Evolutionary conservation across 2,797 vertebrate genomes (phyloP), one percentile per base, ranked within the genome.

Genomic region (Hozukius guyotensis): DNA sequence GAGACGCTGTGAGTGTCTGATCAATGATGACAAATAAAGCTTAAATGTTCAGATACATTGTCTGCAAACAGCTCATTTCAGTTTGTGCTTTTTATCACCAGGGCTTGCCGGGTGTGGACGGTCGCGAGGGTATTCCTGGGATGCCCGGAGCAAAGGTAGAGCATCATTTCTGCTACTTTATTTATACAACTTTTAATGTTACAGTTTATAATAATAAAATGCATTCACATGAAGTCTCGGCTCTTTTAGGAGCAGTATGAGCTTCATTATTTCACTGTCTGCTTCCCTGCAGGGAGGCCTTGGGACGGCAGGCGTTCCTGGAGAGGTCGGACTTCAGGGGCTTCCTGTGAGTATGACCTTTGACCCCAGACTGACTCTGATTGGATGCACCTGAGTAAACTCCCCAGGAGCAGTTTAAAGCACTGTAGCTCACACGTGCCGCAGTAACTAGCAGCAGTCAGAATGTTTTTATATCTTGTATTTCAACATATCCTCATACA

Each of bases 111-210:
- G 99, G 98, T 49, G 95, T 99, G 2, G 96, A 98, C 66, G 97
- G 97, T 4, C 97, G 96, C 24, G 98, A 98, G 65, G 99, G 98
- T 81, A 99, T 99, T 77, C 98, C 98, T 88, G 99, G 98, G 87
- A 97, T 99, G 96, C 99, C 98, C 0, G 98, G 97, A 91, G 72
- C 94, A 93, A 99, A 99, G 97, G 99, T 99, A 96, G 11, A 68
- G 32, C 10, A 71, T 49, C 2, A n/a, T 57, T 70, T 77, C 14
- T n/a, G 3, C 9, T 8, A 6, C 16, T 53, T 72, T 31, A 56
- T 72, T 59, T 22, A 32, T 68, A 46, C 34, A 77, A 46, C 7
- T 49, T 20, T 27, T 52, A 67, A 29, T 16, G 25, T 63, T 74
- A 3, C 12, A 49, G 22, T 42, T 69, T 16, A 25, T 38, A 2